Percentiles rank a stretch among this genome's conserved stretches.
These are phyloP conservation scores for Cryptoblepharus egeriae DNA, from an alignment of 2,797 vertebrate species.

Conservation along the genomic window DNA sequence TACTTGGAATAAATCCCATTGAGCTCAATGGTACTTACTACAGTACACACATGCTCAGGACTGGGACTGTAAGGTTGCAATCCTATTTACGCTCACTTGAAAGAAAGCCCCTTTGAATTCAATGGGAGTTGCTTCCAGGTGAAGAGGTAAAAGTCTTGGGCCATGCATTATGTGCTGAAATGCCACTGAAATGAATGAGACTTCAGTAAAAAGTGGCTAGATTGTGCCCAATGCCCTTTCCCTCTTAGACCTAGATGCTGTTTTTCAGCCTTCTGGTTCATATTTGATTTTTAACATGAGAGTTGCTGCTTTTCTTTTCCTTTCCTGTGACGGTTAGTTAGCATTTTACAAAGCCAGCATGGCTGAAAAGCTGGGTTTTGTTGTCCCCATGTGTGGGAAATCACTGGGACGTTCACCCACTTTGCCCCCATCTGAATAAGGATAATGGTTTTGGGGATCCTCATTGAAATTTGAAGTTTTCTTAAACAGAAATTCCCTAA, in stretches of 20 bases:
- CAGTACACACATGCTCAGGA: no score
- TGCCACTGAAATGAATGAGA: not conserved
- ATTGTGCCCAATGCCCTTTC: not conserved
- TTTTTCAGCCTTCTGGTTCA: conserved; percentile 16
- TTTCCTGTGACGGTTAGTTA: conserved; percentile 69
- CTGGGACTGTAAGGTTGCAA: not conserved
- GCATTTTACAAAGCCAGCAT: conserved; percentile 74
- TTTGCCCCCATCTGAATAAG: conserved; percentile 80
- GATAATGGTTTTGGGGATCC: conserved; percentile 89
- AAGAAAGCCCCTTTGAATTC: not conserved
- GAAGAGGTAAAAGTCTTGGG: not conserved
- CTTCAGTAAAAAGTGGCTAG: not conserved
- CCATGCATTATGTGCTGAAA: not conserved
- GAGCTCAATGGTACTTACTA: no score
- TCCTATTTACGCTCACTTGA: not conserved
- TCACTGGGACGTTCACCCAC: conserved; percentile 90
- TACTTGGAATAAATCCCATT: not conserved
- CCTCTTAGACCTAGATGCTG: not conserved
- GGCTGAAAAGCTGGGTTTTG: conserved; percentile 80
- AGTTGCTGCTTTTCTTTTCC: conserved; percentile 38
- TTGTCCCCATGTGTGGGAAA: conserved; percentile 88
- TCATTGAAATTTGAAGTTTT: conserved; percentile 90
- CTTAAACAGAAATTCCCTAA: conserved; percentile 91
- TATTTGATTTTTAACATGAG: conserved; percentile 52
- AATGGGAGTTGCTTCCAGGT: not conserved